Evolutionary conservation across 35 echinoderm and acorn worm genomes (phyloP).

Genomic region (Amphiura filiformis): DNA sequence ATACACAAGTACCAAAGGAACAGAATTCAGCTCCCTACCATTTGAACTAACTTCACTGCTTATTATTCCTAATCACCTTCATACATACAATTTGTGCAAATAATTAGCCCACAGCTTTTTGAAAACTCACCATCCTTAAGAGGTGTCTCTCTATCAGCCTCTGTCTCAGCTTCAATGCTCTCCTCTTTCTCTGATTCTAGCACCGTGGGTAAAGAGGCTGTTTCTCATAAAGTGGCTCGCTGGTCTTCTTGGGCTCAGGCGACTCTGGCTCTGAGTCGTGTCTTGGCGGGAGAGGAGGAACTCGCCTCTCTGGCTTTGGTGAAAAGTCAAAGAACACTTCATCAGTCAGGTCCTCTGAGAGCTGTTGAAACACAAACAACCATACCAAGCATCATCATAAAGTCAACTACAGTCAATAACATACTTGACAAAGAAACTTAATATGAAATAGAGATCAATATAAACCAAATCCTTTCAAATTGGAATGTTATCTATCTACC

Average conservation of each 20-base stretch:
- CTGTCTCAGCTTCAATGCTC: background rate
- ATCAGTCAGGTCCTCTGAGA: slow-evolving; percentile 87
- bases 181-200: slow-evolving; percentile 10
- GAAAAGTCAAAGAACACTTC: slow-evolving; percentile 99
- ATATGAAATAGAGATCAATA: no score
- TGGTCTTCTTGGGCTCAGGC: slow-evolving; percentile 22
- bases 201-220: slow-evolving; percentile 42
- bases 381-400: background rate
- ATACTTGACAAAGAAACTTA: no score
- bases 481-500: no score
- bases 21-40: no score
- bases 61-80: no score
- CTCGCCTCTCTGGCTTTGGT: slow-evolving; percentile 70
- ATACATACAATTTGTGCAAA: no score
- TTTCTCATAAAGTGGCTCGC: slow-evolving; percentile 41
- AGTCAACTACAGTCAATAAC: no score
- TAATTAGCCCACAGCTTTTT: no score
- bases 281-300: slow-evolving; percentile 2
- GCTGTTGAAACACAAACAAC: no score
- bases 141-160: background rate
- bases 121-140: background rate
- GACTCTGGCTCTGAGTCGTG: background rate
- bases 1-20: no score
- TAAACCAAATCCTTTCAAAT: no score
- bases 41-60: no score